Evolutionary conservation across 2,888 invertebrate genomes (phyloP).

Genomic region (Andrena minutula): DNA sequence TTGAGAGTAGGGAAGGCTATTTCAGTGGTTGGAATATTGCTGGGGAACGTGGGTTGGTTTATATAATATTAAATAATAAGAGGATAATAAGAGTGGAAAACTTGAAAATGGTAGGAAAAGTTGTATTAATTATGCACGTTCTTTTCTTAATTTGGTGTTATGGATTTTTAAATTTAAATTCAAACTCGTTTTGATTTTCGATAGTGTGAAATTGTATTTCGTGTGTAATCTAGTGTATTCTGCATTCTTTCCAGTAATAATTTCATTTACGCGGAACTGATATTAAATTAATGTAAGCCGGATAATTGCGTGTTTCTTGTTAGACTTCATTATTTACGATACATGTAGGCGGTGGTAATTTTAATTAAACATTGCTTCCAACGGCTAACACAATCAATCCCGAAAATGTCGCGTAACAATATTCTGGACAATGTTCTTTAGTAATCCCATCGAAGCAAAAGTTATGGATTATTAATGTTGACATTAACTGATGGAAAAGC

Average conservation of each 20-base stretch:
- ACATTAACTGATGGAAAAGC: background rate
- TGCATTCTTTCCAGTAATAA: background rate
- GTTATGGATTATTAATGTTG: background rate
- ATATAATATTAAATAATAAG: too few relatives aligned
- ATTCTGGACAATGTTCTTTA: background rate
- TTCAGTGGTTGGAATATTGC: too few relatives aligned
- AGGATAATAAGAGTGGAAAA: too few relatives aligned
- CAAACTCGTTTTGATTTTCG: background rate
- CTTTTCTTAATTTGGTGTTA: too few relatives aligned
- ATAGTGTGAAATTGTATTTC: too few relatives aligned
- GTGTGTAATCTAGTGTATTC: too few relatives aligned
- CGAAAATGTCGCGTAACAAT: background rate
- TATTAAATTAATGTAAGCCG: background rate
- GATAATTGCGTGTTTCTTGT: conserved; percentile 5
- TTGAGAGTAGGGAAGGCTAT: too few relatives aligned
- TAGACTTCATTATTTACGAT: background rate
- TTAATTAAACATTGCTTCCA: background rate
- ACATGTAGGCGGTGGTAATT: background rate
- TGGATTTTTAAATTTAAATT: too few relatives aligned
- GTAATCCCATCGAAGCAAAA: background rate
- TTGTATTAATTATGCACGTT: too few relatives aligned
- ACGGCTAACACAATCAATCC: background rate
- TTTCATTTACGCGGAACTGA: too few relatives aligned
- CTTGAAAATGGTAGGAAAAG: too few relatives aligned
- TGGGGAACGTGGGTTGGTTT: too few relatives aligned